phyloP scores from a whole-genome alignment of 2,113 vertebrate genomes.

The Mola mola region DNA sequence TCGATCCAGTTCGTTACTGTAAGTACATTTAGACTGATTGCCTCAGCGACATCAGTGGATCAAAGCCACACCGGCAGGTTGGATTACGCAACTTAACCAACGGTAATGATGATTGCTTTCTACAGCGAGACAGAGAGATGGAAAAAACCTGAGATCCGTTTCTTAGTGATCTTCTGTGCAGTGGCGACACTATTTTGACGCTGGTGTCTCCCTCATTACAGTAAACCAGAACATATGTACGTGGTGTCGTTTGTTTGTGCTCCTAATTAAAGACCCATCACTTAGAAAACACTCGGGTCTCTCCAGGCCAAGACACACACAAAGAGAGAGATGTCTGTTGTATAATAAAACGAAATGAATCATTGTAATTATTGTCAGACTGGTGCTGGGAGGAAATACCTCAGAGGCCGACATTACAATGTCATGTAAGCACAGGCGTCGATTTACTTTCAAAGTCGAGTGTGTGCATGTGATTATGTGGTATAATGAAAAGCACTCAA shows the following conservation, averaged over 20 bases:
- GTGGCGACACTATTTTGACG: slow-evolving; percentile 60
- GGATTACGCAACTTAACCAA: slow-evolving; percentile 50
- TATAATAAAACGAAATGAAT: slow-evolving; percentile 70
- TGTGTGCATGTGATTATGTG: not conserved
- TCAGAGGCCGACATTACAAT: slow-evolving; percentile 43
- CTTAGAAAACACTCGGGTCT: slow-evolving; percentile 47
- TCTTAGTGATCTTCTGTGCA: slow-evolving; percentile 39
- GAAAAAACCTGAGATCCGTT: slow-evolving; percentile 52
- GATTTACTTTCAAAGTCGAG: slow-evolving; percentile 4
- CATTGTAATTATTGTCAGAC: slow-evolving; percentile 74
- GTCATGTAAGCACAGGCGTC: slow-evolving; percentile 5
- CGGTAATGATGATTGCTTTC: slow-evolving; percentile 65
- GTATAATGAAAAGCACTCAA: not conserved
- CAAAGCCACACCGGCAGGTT: slow-evolving; percentile 62
- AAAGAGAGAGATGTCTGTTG: slow-evolving; percentile 51
- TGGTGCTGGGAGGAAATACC: slow-evolving; percentile 48
- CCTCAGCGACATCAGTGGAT: slow-evolving; percentile 39
- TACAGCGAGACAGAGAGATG: slow-evolving; percentile 26
- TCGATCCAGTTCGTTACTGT: slow-evolving; percentile 54
- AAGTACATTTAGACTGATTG: slow-evolving; percentile 49
- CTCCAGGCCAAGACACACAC: slow-evolving; percentile 54
- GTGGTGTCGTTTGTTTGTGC: slow-evolving; percentile 63
- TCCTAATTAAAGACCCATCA: slow-evolving; percentile 73
- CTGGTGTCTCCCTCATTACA: slow-evolving; percentile 59
- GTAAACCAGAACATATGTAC: slow-evolving; percentile 70